Conservation (phyloP, 2,888 invertebrate species). For the Tenthredo livida region DNA sequence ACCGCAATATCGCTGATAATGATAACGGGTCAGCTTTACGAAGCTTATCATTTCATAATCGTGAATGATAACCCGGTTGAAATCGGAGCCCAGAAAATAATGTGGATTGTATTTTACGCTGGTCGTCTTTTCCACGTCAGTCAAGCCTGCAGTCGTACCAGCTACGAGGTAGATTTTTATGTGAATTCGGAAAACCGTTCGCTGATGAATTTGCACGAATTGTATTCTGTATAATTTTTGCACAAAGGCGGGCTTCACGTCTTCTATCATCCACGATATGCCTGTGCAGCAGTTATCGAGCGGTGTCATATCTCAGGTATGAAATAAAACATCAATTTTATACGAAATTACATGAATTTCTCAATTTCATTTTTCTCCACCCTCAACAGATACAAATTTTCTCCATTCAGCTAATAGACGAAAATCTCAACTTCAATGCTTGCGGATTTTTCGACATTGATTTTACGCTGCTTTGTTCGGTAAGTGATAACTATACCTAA, state of each 20-base stretch:
- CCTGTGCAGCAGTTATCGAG: constrained; percentile 22
- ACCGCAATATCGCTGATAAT: constrained; percentile 40
- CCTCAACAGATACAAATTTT: constrained; percentile 32
- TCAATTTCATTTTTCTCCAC: neutral
- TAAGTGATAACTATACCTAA: neutral
- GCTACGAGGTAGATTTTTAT: neutral
- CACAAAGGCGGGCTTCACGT: constrained; percentile 15
- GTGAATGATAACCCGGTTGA: neutral
- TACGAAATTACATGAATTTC: neutral
- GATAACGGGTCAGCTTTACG: constrained; percentile 39
- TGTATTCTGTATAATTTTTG: neutral
- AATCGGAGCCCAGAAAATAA: neutral
- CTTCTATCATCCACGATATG: constrained; percentile 22
- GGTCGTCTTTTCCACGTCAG: constrained; percentile 28
- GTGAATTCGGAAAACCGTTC: neutral
- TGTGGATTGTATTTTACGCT: constrained; percentile 21
- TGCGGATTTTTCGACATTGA: constrained; percentile 47
- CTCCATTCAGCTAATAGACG: constrained; percentile 30
- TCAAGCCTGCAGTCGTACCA: constrained; percentile 28
- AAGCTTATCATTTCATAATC: constrained; percentile 19
- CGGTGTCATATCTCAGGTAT: neutral
- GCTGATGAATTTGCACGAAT: neutral
- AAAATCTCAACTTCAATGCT: constrained; percentile 41
- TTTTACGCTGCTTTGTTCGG: constrained; percentile 34
- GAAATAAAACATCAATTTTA: neutral